Percentiles rank a stretch among this genome's conserved stretches.
phyloP scores from a whole-genome alignment of 2,113 vertebrate species.

The Pionites leucogaster region DNA sequence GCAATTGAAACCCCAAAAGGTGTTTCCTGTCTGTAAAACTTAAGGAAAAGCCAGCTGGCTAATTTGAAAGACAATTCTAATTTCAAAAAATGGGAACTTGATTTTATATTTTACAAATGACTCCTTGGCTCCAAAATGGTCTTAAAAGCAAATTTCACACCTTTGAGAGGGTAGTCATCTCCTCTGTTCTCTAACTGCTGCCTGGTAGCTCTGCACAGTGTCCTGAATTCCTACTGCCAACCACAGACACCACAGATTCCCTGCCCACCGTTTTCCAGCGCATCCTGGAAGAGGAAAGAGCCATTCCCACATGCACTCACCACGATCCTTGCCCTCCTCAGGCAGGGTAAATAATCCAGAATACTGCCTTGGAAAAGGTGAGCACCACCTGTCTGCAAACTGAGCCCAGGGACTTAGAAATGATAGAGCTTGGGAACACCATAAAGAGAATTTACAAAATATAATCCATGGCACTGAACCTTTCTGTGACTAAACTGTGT shows the following conservation, averaged over 20 bases:
- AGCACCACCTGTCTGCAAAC: neutral
- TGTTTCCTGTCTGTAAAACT: neutral
- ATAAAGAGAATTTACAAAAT: rapidly evolving
- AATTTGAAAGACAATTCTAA: neutral
- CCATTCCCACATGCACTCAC: neutral
- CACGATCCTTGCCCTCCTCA: neutral
- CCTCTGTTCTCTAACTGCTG: neutral
- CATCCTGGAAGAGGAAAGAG: neutral
- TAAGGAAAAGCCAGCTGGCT: neutral
- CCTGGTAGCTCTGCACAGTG: neutral
- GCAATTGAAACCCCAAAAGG: neutral
- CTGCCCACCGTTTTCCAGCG: neutral
- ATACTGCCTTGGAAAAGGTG: neutral
- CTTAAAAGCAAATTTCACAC: neutral
- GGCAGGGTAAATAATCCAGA: neutral
- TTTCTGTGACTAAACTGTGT: neutral
- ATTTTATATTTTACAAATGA: neutral
- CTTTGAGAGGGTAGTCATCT: neutral
- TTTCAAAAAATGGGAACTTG: neutral
- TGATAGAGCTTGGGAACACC: neutral
- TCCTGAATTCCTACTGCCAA: neutral
- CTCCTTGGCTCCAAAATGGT: neutral
- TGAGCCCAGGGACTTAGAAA: neutral
- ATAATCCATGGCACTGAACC: neutral
- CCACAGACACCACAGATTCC: neutral